Evolutionary conservation across 2,888 invertebrate genomes (phyloP).

Genomic region (Cerceris rybyensis): DNA sequence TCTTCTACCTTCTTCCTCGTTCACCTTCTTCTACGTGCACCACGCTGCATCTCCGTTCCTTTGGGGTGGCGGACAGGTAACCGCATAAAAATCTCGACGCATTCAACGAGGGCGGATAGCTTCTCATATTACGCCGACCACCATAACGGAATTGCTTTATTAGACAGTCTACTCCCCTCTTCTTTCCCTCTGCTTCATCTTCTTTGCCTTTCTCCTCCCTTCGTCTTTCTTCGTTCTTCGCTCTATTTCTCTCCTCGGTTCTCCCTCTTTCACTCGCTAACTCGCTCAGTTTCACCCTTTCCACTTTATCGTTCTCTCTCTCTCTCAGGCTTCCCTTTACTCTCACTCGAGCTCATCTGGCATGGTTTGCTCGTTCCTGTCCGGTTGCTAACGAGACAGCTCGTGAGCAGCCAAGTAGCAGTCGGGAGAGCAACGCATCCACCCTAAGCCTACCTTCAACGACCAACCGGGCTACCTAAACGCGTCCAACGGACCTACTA

Average conservation of each 20-base stretch:
- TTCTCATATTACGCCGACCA: constrained; percentile 79
- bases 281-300: neutral
- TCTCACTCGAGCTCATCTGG: constrained; percentile 40
- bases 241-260: constrained; percentile 1
- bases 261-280: neutral
- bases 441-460: constrained; percentile 69
- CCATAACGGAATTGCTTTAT: constrained; percentile 81
- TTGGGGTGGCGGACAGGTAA: constrained; percentile 65
- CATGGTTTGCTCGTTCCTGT: constrained; percentile 62
- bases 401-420: constrained; percentile 66
- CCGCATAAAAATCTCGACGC: constrained; percentile 71
- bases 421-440: constrained; percentile 59
- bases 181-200: constrained; percentile 17
- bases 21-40: constrained; percentile 1
- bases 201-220: constrained; percentile 4
- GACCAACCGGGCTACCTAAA: constrained; percentile 72
- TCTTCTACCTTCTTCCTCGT: constrained; percentile 17
- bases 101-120: constrained; percentile 76
- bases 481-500: constrained; percentile 78
- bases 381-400: constrained; percentile 80
- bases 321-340: constrained; percentile 6
- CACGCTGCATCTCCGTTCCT: constrained; percentile 23
- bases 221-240: neutral
- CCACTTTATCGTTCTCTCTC: constrained; percentile 1
- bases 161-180: constrained; percentile 66